Conservation (phyloP, 2,888 invertebrate genomes). For the Podotricha telesiphe region DNA sequence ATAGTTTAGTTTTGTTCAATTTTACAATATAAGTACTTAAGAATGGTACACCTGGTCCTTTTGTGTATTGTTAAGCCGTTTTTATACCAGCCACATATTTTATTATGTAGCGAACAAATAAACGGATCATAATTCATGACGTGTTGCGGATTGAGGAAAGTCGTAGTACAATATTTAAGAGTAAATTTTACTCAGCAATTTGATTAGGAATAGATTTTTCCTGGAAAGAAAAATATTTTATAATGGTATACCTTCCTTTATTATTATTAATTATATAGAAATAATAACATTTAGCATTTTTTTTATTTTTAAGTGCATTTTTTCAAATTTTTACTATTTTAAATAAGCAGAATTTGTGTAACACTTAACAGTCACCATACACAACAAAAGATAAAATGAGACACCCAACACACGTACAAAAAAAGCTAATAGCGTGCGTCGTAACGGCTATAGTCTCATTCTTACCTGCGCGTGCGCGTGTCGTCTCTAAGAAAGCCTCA, state of each 20-base stretch:
- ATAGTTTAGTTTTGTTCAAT: neutral
- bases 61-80: slow-evolving; percentile 18
- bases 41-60: slow-evolving; percentile 11
- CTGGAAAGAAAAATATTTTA: neutral
- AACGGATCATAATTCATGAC: slow-evolving; percentile 9
- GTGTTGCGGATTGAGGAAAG: neutral
- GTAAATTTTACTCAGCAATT: neutral
- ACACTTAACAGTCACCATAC: slow-evolving; percentile 3
- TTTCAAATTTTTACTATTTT: neutral
- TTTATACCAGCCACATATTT: slow-evolving; percentile 24
- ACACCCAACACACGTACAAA: slow-evolving; percentile 2
- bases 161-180: neutral
- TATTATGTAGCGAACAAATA: slow-evolving; percentile 33
- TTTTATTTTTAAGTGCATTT: too few species aligned
- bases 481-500: slow-evolving; percentile 77
- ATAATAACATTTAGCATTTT: too few species aligned
- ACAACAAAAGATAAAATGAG: neutral
- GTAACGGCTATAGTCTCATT: slow-evolving; percentile 68
- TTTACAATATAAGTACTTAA: neutral
- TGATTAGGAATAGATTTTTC: neutral
- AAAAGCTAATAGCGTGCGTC: slow-evolving; percentile 37
- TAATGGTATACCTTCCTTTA: neutral
- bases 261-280: neutral
- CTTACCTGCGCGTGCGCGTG: slow-evolving; percentile 71
- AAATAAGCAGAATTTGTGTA: neutral